A percentile compares a stretch with the other conserved stretches of the same genome.
These are phyloP conservation scores for Etia nguti DNA, from an alignment of 2,113 vertebrate genomes.

Conservation along the genomic window DNA sequence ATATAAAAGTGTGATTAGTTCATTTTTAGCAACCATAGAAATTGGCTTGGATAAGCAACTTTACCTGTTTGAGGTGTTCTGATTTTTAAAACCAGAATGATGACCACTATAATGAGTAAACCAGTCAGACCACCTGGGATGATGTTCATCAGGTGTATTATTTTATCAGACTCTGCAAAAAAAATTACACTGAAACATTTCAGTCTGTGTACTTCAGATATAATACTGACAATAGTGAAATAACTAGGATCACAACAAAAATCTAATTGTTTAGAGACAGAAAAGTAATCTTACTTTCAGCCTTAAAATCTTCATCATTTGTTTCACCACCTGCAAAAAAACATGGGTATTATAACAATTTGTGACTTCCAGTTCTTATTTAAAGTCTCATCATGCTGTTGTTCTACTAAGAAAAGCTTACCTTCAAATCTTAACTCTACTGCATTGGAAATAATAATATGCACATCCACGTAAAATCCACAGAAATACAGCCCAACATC, in stretches of 20 bases:
- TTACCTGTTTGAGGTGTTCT: not conserved
- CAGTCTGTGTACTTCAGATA: not conserved
- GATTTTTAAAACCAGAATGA: not conserved
- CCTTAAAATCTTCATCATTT: accelerated
- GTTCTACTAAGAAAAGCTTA: accelerated
- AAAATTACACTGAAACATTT: not conserved
- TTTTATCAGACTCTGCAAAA: not conserved
- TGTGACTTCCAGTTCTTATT: no score
- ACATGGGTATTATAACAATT: no score
- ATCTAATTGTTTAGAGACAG: accelerated
- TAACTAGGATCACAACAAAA: not conserved
- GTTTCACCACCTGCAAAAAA: no score
- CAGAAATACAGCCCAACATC: constrained; percentile 1
- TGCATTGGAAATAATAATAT: not conserved
- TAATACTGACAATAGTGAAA: not conserved
- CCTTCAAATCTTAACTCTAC: not conserved
- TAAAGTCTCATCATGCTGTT: not conserved
- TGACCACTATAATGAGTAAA: not conserved
- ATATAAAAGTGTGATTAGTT: not conserved
- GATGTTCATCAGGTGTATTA: not conserved
- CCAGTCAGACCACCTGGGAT: not conserved
- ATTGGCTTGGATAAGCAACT: not conserved
- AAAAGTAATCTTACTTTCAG: not conserved
- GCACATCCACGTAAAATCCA: accelerated
- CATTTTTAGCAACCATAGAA: not conserved